Percentiles rank a stretch among this genome's conserved stretches.
Evolutionary conservation across 1,140 invertebrate genomes (phyloP).

Genomic region (Tetragnatha versicolor): DNA sequence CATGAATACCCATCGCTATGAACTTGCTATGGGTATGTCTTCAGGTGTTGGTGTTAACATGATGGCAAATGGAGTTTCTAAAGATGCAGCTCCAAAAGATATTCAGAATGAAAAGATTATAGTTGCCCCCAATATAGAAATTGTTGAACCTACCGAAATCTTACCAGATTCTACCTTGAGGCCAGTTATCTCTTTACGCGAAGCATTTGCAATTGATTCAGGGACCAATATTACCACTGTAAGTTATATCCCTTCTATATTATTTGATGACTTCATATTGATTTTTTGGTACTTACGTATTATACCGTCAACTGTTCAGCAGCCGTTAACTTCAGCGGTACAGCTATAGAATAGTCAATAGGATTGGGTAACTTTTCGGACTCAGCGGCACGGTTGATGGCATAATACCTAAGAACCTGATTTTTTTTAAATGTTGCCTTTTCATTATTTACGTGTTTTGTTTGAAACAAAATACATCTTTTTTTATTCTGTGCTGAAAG

Average conservation of each 20-base stretch:
- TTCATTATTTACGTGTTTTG: no score
- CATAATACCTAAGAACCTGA: no score
- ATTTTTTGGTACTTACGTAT: not conserved
- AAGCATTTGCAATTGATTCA: not conserved
- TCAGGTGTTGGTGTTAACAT: slow-evolving; percentile 45
- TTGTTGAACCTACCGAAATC: not conserved
- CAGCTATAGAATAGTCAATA: no score
- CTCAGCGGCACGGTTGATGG: no score
- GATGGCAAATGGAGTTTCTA: slow-evolving; percentile 34
- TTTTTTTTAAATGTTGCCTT: no score
- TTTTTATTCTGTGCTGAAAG: no score
- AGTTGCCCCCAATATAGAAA: no score
- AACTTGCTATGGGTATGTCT: slow-evolving; percentile 62
- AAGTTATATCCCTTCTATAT: not conserved
- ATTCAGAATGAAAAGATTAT: not conserved
- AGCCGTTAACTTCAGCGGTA: no score
- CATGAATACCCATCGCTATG: slow-evolving; percentile 74
- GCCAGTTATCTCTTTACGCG: not conserved
- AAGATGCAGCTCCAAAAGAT: not conserved
- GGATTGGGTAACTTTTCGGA: no score
- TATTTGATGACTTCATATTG: not conserved
- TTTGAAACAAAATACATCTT: no score
- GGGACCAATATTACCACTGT: not conserved
- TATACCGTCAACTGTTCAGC: no score
- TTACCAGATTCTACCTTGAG: not conserved